Conservation (phyloP, 2,888 invertebrate species). For the Zonitis immaculata region DNA sequence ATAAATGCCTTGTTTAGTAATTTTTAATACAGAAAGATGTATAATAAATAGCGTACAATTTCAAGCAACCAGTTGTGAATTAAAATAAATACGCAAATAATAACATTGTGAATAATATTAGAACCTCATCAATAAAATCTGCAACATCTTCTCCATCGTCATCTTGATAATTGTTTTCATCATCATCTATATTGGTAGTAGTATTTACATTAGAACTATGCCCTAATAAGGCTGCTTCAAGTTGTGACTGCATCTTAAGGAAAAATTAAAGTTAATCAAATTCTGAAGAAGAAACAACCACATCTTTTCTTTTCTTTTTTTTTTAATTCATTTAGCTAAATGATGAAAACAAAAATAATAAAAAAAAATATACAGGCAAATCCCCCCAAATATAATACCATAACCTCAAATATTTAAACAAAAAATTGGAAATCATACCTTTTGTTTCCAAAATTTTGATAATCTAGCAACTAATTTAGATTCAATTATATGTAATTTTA, state of each 20-base stretch:
- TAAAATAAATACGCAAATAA: conserved; percentile 14
- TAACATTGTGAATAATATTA: background rate
- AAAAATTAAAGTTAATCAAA: conserved; percentile 11
- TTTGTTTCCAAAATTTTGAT: too few species aligned
- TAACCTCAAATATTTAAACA: background rate
- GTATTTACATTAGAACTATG: conserved; percentile 42
- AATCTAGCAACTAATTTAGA: too few species aligned
- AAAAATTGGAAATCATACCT: background rate
- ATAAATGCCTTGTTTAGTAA: background rate
- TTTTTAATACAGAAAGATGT: background rate
- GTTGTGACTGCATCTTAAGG: conserved; percentile 48
- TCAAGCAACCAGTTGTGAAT: conserved; percentile 1
- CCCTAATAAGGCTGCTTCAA: conserved; percentile 49
- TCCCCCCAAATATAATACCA: background rate
- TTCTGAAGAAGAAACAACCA: background rate
- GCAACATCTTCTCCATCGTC: conserved; percentile 54
- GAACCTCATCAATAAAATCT: conserved; percentile 56
- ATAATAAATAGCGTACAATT: conserved; percentile 9
- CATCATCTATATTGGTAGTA: conserved; percentile 38
- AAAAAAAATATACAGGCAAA: background rate
- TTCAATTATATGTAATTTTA: too few species aligned
- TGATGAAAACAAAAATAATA: background rate
- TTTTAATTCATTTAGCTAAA: too few species aligned
- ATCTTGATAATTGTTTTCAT: conserved; percentile 52
- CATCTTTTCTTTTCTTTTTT: too few species aligned